Evolutionary conservation across 2,888 invertebrate genomes (phyloP), one percentile per base, ranked within the genome.

Genomic region (Xestia ashworthii): DNA sequence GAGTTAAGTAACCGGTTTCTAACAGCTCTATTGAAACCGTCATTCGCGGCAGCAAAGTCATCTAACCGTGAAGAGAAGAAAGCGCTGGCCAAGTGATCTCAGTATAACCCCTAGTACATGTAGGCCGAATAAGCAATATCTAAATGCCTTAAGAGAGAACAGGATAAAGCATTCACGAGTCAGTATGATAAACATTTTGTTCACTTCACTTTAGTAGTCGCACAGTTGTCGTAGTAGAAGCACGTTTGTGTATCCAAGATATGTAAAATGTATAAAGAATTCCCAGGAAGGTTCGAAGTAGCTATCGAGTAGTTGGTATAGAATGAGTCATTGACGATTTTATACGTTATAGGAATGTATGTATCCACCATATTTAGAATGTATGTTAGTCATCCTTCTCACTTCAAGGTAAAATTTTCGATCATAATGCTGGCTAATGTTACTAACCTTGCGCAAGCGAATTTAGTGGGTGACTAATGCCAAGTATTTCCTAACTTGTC

Each of bases 401-500:
- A 58, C 25, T 32, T 78, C 41, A 68, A 81, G 80, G 80, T 81
- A 81, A 80, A 67, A 50, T 62, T 53, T 82, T 53, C 0, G 38
- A 66, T 46, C 62, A n/a, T 70, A 64, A 78, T 78, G 79, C 58
- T 83, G 62, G 55, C 55, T 25, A 38, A 22, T 50, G 0, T 46
- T 32, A 53, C 50, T 81, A 68, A 78, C 50, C 4, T 64, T 58
- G 81, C 81, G n/a, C 25, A 78, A 67, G 81, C 81, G 83, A 81
- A 9, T 81, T 53, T 38, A 38, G 22, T 4, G 16, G 3, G 9
- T 64, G 22, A 41, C 9, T 80, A 22, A 66, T 53, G 6, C n/a
- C 19, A 65, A 46, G 1, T 44, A 48, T 50, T n/a, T 19, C 38
- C 19, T 44, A n/a, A 65, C 22, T n/a, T 19, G 38, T 32, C 2